Percentiles rank a stretch among this genome's conserved stretches.
phyloP scores from a whole-genome alignment of 2,797 vertebrate species.

The Danio tinwini region DNA sequence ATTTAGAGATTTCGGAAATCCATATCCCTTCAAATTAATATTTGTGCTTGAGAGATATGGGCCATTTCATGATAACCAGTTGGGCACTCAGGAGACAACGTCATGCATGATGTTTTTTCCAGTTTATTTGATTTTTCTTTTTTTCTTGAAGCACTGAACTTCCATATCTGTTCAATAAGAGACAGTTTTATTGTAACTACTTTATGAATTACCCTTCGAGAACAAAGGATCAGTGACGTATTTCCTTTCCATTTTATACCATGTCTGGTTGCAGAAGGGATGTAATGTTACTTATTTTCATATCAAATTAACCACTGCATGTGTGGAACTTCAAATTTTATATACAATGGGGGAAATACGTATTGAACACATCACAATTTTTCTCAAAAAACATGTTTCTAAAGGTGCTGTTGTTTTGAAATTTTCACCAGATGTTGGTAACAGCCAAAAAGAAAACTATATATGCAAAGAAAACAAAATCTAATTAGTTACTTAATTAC shows the following conservation, averaged over 20 bases:
- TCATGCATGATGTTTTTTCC: not conserved
- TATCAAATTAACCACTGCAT: too few relatives aligned
- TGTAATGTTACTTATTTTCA: too few relatives aligned
- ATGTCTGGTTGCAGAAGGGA: not conserved
- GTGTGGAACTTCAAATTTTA: too few relatives aligned
- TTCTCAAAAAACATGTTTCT: too few relatives aligned
- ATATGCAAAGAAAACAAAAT: too few relatives aligned
- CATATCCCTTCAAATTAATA: conserved; percentile 34
- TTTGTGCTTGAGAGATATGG: conserved; percentile 29
- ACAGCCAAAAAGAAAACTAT: too few relatives aligned
- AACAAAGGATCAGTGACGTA: not conserved
- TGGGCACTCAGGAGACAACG: not conserved
- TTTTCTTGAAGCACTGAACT: not conserved
- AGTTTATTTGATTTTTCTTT: not conserved
- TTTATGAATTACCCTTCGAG: not conserved
- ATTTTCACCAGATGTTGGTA: too few relatives aligned
- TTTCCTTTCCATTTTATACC: not conserved
- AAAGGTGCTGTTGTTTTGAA: too few relatives aligned
- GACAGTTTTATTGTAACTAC: not conserved
- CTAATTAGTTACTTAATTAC: too few relatives aligned
- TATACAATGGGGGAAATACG: too few relatives aligned
- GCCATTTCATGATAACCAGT: conserved; percentile 28
- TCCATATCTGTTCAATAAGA: not conserved
- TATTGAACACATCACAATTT: too few relatives aligned
- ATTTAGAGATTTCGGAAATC: conserved; percentile 44